Base-by-base conservation (phyloP, 2,888 invertebrate genomes). In the Pseudoips prasinana region DNA sequence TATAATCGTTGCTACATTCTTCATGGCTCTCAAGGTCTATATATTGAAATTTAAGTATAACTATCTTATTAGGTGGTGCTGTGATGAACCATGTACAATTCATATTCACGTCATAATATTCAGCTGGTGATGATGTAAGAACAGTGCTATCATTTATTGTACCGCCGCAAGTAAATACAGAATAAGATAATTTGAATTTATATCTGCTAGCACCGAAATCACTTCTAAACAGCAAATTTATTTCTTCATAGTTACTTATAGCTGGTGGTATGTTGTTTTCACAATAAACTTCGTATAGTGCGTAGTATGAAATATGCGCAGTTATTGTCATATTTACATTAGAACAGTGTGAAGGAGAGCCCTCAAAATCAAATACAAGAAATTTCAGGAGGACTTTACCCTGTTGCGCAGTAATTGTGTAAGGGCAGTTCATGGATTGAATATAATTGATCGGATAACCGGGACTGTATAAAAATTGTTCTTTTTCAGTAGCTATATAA, bases 21-120 rank as follows among this genome's bases (percentile, higher is more conserved):
- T 28, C 8, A 23, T 62, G 72, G 17, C 69, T 65, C 60, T 92
- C 90, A 45, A 93, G 54, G 24, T 90, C 85, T 38, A 95, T 89
- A 28, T 86, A 82, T 22, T 86, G 73, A 53, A 94, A 92, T 76
- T 90, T 91, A n/a, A 95, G 57, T 5, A 92, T 76, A 5, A 94
- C 88, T 24, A 90, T 86, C 70, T 93, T 92, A 41, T 90, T 89
- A 9, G 63, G 50, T 1, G 94, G 95, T 1, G 96, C 96, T 31
- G 90, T 90, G 29, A 97, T 92, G 34, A 90, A 73, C 97, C 97
- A 98, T 0, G 90, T 81, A 70, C 97, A 97, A 53, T 92, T 91
- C 53, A 92, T 71, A 46, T 88, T 76, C 10, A 80, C 76, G 18
- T 87, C 85, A 50, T 91, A 92, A 10, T 65, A 73, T 18, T 69